Conservation (phyloP, 1,140 invertebrate species). For the Pogonomyrmex californicus region DNA sequence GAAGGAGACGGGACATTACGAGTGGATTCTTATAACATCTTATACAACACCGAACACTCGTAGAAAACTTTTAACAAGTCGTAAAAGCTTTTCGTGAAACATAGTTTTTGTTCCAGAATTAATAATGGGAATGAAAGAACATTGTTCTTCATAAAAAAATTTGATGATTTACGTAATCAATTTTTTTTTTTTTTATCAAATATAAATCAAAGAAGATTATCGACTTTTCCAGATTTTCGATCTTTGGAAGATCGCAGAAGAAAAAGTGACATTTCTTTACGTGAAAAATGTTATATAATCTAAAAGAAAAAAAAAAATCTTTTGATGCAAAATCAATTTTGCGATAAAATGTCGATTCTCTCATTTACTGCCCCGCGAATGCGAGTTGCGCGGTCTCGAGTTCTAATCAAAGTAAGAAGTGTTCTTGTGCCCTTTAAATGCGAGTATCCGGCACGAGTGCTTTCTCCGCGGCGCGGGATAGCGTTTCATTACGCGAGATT, state of each 20-base stretch:
- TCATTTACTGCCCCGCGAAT: background rate
- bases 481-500: constrained; percentile 83
- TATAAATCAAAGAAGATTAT: background rate
- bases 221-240: background rate
- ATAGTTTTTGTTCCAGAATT: background rate
- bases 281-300: background rate
- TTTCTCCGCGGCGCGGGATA: constrained; percentile 38
- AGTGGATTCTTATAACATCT: background rate
- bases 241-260: background rate
- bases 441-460: constrained; percentile 16
- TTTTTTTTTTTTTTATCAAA: background rate
- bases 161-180: background rate
- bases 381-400: background rate
- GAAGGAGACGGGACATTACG: background rate
- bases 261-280: background rate
- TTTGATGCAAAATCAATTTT: background rate
- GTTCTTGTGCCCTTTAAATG: background rate
- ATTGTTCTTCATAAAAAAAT: background rate
- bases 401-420: constrained; percentile 43
- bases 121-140: background rate
- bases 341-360: background rate
- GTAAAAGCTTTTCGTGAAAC: background rate
- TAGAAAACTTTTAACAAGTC: constrained; percentile 8
- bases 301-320: background rate
- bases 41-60: background rate